Conservation (phyloP, 2,888 invertebrate species). For the Drymonia ruficornis region DNA sequence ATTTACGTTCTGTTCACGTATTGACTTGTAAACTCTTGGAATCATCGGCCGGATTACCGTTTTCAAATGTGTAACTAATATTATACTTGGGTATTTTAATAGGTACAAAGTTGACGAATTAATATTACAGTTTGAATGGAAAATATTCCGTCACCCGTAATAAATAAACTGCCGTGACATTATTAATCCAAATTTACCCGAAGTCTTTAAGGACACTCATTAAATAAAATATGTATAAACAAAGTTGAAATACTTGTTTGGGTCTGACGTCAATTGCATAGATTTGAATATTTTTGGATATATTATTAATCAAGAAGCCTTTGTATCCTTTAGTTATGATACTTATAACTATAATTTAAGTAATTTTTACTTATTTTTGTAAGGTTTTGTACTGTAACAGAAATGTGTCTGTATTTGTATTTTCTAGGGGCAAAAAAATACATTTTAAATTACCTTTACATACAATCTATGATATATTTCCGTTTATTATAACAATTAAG, state of each 20-base stretch:
- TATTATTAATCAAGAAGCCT: no score
- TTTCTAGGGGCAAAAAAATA: no score
- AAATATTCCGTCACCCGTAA: background rate
- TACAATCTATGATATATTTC: no score
- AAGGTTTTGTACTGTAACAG: no score
- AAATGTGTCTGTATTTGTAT: no score
- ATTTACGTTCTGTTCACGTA: constrained; percentile 78
- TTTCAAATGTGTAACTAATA: constrained; percentile 7
- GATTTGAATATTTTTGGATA: background rate
- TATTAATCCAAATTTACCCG: no score
- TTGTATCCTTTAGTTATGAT: no score
- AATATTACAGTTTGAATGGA: background rate
- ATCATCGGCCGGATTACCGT: constrained; percentile 24
- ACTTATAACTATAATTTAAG: no score
- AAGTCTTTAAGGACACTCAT: background rate
- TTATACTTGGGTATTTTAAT: background rate
- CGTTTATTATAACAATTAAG: no score
- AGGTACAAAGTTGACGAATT: background rate
- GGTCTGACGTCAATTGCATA: background rate
- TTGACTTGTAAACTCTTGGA: constrained; percentile 42
- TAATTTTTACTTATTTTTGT: no score
- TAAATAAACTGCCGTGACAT: background rate
- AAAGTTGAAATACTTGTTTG: background rate
- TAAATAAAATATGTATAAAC: background rate
- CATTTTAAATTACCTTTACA: no score